These are phyloP conservation scores for Dreissena rostriformis DNA, from an alignment of 1,140 invertebrate species.

Conservation along the genomic window DNA sequence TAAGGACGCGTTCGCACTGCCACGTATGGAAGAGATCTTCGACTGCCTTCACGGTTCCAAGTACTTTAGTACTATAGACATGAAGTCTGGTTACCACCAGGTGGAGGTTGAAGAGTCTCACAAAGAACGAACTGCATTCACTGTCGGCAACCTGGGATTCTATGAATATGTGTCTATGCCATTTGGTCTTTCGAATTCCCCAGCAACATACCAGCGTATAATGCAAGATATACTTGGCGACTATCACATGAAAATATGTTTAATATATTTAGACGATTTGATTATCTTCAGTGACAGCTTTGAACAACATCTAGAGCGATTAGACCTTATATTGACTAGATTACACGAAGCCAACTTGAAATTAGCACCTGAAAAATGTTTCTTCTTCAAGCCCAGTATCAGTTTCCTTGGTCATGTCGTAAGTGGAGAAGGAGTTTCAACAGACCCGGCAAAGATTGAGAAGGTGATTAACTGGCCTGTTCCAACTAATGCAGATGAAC, in stretches of 20 bases:
- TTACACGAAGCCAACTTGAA: slow-evolving; percentile 50
- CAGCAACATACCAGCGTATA: slow-evolving; percentile 59
- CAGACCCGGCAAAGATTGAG: slow-evolving; percentile 33
- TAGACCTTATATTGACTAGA: slow-evolving; percentile 59
- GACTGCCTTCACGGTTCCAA: neutral
- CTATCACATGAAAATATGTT: slow-evolving; percentile 1
- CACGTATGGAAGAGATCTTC: neutral
- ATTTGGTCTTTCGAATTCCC: slow-evolving; percentile 8
- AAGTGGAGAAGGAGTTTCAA: neutral
- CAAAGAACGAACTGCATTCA: slow-evolving; percentile 10
- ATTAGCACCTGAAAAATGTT: slow-evolving; percentile 38
- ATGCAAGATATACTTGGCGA: slow-evolving; percentile 40
- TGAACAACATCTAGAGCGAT: slow-evolving; percentile 22
- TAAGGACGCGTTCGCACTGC: neutral
- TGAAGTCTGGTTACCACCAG: slow-evolving; percentile 16
- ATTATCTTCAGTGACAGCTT: slow-evolving; percentile 33
- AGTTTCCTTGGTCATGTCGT: slow-evolving; percentile 34
- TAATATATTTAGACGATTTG: slow-evolving; percentile 56
- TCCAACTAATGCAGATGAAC: slow-evolving; percentile 22
- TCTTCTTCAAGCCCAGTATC: slow-evolving; percentile 5
- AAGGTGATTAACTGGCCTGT: slow-evolving; percentile 25
- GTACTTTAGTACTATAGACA: neutral
- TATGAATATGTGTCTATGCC: neutral
- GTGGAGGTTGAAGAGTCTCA: slow-evolving; percentile 24
- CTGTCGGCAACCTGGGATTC: slow-evolving; percentile 2